A percentile compares a stretch with the other conserved stretches of the same genome.
Evolutionary conservation across 2,888 invertebrate species (phyloP).

Genomic region (Cerastoderma edule): DNA sequence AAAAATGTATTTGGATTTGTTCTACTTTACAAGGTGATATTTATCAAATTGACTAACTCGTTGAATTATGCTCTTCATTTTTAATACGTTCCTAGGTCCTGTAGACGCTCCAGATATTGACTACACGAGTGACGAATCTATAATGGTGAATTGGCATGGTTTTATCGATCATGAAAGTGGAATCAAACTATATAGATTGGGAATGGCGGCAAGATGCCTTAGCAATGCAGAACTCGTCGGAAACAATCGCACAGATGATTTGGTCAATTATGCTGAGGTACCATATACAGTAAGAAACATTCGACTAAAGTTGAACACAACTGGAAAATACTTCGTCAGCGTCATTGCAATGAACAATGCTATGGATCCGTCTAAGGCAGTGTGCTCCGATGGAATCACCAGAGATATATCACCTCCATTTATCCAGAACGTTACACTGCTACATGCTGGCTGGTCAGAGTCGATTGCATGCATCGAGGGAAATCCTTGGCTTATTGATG

Average conservation of each 20-base stretch:
- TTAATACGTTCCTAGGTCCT: constrained; percentile 20
- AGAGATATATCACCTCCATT: constrained; percentile 38
- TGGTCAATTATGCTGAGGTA: constrained; percentile 10
- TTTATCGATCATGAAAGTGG: constrained; percentile 73
- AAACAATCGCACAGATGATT: background rate
- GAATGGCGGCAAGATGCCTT: constrained; percentile 37
- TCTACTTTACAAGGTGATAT: too few species aligned
- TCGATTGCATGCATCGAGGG: constrained; percentile 12
- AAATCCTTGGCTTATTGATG: constrained; percentile 12
- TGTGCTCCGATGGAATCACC: constrained; percentile 71
- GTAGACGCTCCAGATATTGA: constrained; percentile 61
- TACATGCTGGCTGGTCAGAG: constrained; percentile 39
- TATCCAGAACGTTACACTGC: constrained; percentile 46
- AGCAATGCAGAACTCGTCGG: constrained; percentile 19
- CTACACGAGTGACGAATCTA: constrained; percentile 52
- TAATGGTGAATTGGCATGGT: constrained; percentile 63
- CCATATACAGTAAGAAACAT: constrained; percentile 11
- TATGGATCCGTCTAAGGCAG: constrained; percentile 62
- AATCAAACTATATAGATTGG: constrained; percentile 60
- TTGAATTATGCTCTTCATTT: too few species aligned
- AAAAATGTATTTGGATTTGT: too few species aligned
- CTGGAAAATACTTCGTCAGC: constrained; percentile 61
- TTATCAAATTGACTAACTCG: too few species aligned
- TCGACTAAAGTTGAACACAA: constrained; percentile 10
- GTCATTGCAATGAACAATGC: constrained; percentile 74